Conservation (phyloP, 2,888 invertebrate species). For the Linhomoeus sp. region DNA sequence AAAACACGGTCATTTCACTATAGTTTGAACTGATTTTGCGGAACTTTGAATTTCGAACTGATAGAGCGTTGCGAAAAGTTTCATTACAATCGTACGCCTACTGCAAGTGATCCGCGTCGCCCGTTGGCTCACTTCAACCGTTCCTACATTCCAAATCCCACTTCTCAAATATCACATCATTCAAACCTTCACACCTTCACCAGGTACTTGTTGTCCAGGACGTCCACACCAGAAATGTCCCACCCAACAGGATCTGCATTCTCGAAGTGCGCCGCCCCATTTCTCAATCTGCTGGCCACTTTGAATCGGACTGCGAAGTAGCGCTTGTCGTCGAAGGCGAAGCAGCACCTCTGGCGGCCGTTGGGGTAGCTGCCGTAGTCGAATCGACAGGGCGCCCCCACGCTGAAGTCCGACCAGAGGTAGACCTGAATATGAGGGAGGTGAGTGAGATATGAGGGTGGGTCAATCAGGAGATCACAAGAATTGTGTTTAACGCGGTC, state of each 20-base stretch:
- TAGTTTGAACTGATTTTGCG: no score
- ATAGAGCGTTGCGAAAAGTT: no score
- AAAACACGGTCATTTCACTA: no score
- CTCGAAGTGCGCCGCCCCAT: not conserved
- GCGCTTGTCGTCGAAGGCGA: slow-evolving; percentile 26
- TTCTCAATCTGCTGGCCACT: not conserved
- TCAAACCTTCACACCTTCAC: slow-evolving; percentile 3
- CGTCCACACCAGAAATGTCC: no score
- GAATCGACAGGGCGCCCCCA: slow-evolving; percentile 22
- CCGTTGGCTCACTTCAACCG: no score
- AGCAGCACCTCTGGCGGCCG: slow-evolving; percentile 24
- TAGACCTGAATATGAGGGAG: slow-evolving; percentile 1
- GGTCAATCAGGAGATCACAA: no score
- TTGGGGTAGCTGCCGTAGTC: slow-evolving; percentile 23
- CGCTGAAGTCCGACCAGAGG: slow-evolving; percentile 18
- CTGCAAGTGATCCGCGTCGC: no score
- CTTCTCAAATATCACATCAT: no score
- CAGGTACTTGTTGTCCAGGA: slow-evolving; percentile 19
- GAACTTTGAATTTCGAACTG: no score
- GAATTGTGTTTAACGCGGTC: no score
- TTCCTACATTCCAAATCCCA: no score
- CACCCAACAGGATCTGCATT: not conserved
- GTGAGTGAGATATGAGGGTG: not conserved
- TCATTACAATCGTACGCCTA: no score
- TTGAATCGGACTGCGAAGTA: slow-evolving; percentile 16